Base-by-base conservation (phyloP, 2,797 vertebrate genomes). In the Sylvilagus floridanus region DNA sequence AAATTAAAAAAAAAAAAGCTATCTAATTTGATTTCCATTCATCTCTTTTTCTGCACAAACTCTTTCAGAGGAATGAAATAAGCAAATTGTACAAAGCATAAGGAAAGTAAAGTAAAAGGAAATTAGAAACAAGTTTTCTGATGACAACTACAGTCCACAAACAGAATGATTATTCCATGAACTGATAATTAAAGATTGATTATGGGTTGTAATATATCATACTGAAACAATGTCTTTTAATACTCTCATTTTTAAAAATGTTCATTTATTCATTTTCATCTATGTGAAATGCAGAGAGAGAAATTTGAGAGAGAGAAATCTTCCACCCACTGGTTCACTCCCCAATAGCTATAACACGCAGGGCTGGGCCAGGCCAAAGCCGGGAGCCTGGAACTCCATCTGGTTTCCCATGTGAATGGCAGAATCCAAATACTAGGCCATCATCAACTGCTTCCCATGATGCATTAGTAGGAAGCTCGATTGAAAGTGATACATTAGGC, bases 21-120 rank as follows among this genome's bases (percentile, higher is more conserved):
- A 57, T 71, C 17, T 57, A 68, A 90, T 75, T 60, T 88, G 30
- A 83, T 93, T 93, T 92, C 75, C 54, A 75, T 47, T 24, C 73
- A 54, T 88, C 22, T 66, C 9, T 81, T 65, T 65, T 75, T 47
- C 21, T 62, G 37, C 19, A n/a, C 69, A 93, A 47, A 22, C 5
- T 86, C 73, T 78, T 82, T 42, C 77, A 12, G 30, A 85, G 22
- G 11, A 69, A 42, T 78, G 24, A 72, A 92, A 37, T 50, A 79
- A 78, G 72, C 21, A 91, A 78, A 85, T 16, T 22, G 30, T 69
- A 78, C 85, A 30, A 19, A 76, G 68, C 37, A 62, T 24, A 78
- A 78, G 28, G 73, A 65, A n/a, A n/a, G 10, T 47, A 47, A 92
- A 2, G 42, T 28, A 2, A 81, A 73, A 81, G 19, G 22, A 57